Evolutionary conservation across 2,797 vertebrate genomes (phyloP).

Genomic region (Falco columbarius): DNA sequence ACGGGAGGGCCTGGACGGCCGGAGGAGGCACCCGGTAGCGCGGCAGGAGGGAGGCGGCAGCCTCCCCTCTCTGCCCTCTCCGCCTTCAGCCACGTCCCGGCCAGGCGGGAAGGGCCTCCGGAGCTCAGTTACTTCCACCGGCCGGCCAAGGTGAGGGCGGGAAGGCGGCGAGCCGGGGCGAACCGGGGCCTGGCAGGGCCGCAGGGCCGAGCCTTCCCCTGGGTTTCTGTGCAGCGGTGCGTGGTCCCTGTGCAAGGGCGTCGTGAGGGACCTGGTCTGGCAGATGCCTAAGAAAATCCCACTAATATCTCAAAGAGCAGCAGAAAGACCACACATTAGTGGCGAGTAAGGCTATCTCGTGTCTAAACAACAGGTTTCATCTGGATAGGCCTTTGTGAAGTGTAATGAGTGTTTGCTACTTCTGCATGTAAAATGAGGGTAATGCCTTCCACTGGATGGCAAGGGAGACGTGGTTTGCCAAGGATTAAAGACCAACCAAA

Average conservation of each 20-base stretch:
- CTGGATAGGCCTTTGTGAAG: background rate
- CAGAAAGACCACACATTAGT: rapidly evolving
- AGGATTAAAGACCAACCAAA: background rate
- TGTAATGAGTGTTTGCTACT: rapidly evolving
- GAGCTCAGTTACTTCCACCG: slow-evolving; percentile 74
- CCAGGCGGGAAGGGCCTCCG: slow-evolving; percentile 40
- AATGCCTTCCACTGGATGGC: background rate
- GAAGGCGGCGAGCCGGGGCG: rapidly evolving
- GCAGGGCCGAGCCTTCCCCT: rapidly evolving
- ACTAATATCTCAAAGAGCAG: background rate
- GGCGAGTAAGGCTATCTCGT: rapidly evolving
- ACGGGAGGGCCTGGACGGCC: rapidly evolving
- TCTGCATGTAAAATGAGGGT: background rate
- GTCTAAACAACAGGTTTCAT: background rate
- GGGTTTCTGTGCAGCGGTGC: rapidly evolving
- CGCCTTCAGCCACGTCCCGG: slow-evolving; percentile 67
- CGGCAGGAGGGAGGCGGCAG: background rate
- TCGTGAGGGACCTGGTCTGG: background rate
- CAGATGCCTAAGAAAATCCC: background rate
- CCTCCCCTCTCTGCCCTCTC: slow-evolving; percentile 33
- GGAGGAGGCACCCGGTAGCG: background rate
- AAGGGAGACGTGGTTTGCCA: background rate
- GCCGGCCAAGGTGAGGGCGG: slow-evolving; percentile 32
- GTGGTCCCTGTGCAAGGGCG: rapidly evolving
- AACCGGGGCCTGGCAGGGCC: rapidly evolving